phyloP scores from a whole-genome alignment of 1,140 invertebrate species.

The Bombus confusus region DNA sequence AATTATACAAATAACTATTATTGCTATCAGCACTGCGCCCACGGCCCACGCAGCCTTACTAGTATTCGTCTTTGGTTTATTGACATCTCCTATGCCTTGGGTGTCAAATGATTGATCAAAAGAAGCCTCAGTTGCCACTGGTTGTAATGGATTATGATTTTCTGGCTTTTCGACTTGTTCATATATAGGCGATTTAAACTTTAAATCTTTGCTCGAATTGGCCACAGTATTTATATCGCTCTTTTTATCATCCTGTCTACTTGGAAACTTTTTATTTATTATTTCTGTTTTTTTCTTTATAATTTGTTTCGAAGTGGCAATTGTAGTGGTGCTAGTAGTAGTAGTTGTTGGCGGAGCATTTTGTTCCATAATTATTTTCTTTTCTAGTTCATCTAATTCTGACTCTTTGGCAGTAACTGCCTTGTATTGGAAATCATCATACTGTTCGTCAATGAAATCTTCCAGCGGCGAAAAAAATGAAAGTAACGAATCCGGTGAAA shows the following conservation, averaged over 20 bases:
- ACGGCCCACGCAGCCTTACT: slow-evolving; percentile 77
- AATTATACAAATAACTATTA: slow-evolving; percentile 73
- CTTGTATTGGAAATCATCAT: slow-evolving; percentile 56
- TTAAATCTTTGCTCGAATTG: slow-evolving; percentile 22
- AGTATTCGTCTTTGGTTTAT: slow-evolving; percentile 67
- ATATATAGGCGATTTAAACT: slow-evolving; percentile 27
- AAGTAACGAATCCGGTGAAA: slow-evolving; percentile 59
- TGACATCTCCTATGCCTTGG: slow-evolving; percentile 11
- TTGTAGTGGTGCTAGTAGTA: slow-evolving; percentile 56
- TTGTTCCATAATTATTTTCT: slow-evolving; percentile 49
- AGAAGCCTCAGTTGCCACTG: slow-evolving; percentile 3
- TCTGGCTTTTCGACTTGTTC: slow-evolving; percentile 16
- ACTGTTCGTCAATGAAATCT: slow-evolving; percentile 68
- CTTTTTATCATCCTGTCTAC: not conserved
- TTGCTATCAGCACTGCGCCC: slow-evolving; percentile 73
- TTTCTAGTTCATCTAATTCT: slow-evolving; percentile 63
- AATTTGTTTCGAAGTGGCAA: not conserved
- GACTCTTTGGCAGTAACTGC: slow-evolving; percentile 57
- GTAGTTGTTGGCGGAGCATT: slow-evolving; percentile 65
- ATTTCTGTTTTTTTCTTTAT: slow-evolving; percentile 11
- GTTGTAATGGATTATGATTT: not conserved
- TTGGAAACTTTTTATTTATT: not conserved
- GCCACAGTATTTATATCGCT: not conserved
- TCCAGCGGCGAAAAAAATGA: slow-evolving; percentile 73
- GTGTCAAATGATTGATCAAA: slow-evolving; percentile 13